These are phyloP conservation scores for Macrobrachium nipponense DNA, from an alignment of 1,140 invertebrate species.

Conservation along the genomic window DNA sequence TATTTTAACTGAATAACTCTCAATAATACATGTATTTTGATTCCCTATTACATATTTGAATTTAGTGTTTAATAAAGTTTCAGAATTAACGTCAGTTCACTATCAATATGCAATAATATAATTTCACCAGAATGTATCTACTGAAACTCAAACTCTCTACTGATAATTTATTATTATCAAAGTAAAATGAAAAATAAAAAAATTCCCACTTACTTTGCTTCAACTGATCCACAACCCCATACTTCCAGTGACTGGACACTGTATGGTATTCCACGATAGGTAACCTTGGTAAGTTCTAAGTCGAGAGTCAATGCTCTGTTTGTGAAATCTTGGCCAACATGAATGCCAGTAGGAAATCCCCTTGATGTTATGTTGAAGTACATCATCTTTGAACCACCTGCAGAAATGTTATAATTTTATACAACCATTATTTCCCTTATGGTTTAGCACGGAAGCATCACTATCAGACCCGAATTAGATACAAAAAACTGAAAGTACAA, in stretches of 20 bases:
- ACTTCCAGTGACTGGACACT: slow-evolving; percentile 78
- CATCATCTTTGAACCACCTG: slow-evolving; percentile 82
- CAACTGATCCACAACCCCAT: slow-evolving; percentile 79
- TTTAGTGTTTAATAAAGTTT: too few relatives aligned
- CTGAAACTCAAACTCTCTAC: too few relatives aligned
- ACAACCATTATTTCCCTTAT: slow-evolving; percentile 4
- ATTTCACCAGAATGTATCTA: too few relatives aligned
- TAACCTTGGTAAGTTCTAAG: slow-evolving; percentile 77
- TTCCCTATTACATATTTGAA: too few relatives aligned
- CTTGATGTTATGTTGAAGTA: slow-evolving; percentile 86
- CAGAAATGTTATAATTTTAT: slow-evolving; percentile 43
- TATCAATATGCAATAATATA: too few relatives aligned
- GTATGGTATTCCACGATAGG: slow-evolving; percentile 75
- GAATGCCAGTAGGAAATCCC: slow-evolving; percentile 85
- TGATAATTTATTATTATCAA: neutral
- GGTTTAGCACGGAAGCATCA: neutral
- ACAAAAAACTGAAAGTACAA: too few relatives aligned
- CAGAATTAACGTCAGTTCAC: too few relatives aligned
- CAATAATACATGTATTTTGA: too few relatives aligned
- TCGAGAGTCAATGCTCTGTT: slow-evolving; percentile 81
- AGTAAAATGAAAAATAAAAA: neutral
- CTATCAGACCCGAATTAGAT: slow-evolving; percentile 7
- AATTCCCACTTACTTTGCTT: slow-evolving; percentile 68
- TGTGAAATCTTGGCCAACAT: slow-evolving; percentile 82
- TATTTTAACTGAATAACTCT: too few relatives aligned